These are phyloP conservation scores for Gymnothorax javanicus DNA, from an alignment of 2,797 vertebrate species.

Conservation along the genomic window DNA sequence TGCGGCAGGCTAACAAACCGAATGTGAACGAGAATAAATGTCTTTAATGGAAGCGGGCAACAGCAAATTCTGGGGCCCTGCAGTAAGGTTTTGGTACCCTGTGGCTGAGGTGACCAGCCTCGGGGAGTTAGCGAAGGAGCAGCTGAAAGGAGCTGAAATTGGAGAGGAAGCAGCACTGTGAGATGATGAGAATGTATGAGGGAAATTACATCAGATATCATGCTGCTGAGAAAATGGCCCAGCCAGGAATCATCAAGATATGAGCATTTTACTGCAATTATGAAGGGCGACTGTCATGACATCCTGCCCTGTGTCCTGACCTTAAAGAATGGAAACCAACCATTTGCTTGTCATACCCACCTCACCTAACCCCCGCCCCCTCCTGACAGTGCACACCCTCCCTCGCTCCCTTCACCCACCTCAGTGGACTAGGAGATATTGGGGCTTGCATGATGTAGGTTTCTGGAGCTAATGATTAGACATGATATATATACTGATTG, in stretches of 20 bases:
- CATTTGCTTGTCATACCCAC: too few relatives aligned
- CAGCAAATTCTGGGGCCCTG: neutral
- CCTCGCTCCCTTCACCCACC: neutral
- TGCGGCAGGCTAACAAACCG: conserved; percentile 1
- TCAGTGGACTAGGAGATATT: too few relatives aligned
- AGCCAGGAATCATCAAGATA: neutral
- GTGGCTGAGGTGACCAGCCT: neutral
- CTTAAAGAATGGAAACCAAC: too few relatives aligned
- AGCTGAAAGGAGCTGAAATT: neutral
- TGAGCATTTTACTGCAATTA: neutral
- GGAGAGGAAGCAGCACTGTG: neutral
- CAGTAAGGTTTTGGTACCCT: neutral
- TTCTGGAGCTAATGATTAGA: neutral
- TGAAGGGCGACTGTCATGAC: neutral
- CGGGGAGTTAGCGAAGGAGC: neutral
- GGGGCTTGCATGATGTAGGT: neutral
- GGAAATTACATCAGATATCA: neutral
- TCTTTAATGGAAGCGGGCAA: neutral
- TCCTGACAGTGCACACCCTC: too few relatives aligned
- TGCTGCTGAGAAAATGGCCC: neutral
- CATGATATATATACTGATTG: neutral
- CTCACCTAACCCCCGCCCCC: too few relatives aligned
- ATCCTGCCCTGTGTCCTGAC: neutral
- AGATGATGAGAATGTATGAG: neutral
- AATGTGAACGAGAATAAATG: conserved; percentile 1